phyloP scores from a whole-genome alignment of 2,797 vertebrate genomes.

The Gambusia yucatana region DNA sequence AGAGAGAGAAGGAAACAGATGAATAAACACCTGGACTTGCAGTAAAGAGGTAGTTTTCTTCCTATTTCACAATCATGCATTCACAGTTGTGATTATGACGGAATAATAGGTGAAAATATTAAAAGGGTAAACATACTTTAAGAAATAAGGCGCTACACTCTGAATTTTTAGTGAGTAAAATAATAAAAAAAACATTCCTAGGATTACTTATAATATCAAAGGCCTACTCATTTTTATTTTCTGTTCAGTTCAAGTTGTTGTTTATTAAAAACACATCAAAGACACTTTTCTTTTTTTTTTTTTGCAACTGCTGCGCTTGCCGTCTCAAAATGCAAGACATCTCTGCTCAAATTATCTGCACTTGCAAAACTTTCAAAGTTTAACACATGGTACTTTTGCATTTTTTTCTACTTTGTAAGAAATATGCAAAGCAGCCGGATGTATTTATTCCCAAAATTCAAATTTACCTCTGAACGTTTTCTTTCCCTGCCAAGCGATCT shows the following conservation, averaged over 20 bases:
- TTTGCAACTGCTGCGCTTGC: not conserved
- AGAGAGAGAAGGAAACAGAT: not conserved
- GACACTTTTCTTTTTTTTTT: not conserved
- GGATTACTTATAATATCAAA: constrained; percentile 6
- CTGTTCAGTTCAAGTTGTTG: not conserved
- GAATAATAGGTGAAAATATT: not conserved
- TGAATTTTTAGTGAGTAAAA: constrained; percentile 1
- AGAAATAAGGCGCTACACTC: not conserved
- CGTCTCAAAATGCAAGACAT: constrained; percentile 2
- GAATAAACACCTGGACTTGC: not conserved
- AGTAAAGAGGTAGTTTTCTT: not conserved
- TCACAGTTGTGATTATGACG: not conserved
- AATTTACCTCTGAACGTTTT: constrained; percentile 86
- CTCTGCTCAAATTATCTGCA: not conserved
- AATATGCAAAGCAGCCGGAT: not conserved
- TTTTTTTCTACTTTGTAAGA: not conserved
- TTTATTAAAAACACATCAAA: not conserved
- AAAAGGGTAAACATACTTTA: not conserved
- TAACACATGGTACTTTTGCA: not conserved
- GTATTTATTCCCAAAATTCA: not conserved
- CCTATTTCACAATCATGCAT: not conserved
- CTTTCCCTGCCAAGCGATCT: constrained; percentile 83
- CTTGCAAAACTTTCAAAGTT: not conserved
- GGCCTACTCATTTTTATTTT: not conserved
- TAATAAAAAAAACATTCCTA: not conserved